A percentile compares a stretch with the other conserved stretches of the same genome.
Evolutionary conservation across 2,888 invertebrate species (phyloP).

Genomic region (Petrolisthes manimaculis): DNA sequence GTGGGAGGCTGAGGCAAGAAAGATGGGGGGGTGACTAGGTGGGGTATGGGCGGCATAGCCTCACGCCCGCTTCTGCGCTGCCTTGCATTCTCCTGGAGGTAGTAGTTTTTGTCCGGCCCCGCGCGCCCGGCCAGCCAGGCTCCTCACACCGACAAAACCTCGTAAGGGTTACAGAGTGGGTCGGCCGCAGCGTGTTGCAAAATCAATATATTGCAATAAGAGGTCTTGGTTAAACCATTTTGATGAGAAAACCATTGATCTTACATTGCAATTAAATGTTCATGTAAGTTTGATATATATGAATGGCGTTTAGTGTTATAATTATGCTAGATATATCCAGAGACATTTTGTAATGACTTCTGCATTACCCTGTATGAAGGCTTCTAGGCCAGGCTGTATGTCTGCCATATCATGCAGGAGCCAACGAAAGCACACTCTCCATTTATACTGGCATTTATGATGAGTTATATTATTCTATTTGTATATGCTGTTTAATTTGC

Average conservation of each 20-base stretch:
- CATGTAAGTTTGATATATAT: too few species aligned
- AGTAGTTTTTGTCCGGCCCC: conserved; percentile 53
- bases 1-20: not conserved
- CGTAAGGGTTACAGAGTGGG: conserved; percentile 37
- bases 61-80: conserved; percentile 50
- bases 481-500: too few species aligned
- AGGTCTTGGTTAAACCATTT: too few species aligned
- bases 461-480: too few species aligned
- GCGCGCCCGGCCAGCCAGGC: conserved; percentile 37
- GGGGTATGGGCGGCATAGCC: conserved; percentile 53
- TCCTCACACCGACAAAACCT: conserved; percentile 52
- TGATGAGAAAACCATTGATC: too few species aligned
- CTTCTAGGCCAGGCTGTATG: conserved; percentile 55
- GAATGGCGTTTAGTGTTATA: too few species aligned
- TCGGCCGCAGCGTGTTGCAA: conserved; percentile 10
- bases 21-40: conserved; percentile 30
- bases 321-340: too few species aligned
- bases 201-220: conserved; percentile 13
- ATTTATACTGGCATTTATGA: not conserved
- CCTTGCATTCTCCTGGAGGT: conserved; percentile 60
- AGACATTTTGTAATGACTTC: not conserved
- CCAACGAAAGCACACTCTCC: conserved; percentile 31
- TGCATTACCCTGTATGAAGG: conserved; percentile 57
- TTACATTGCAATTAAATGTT: too few species aligned
- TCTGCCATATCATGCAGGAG: conserved; percentile 60